Base-by-base conservation (phyloP, 2,113 vertebrate genomes). In the Hippolais icterina region DNA sequence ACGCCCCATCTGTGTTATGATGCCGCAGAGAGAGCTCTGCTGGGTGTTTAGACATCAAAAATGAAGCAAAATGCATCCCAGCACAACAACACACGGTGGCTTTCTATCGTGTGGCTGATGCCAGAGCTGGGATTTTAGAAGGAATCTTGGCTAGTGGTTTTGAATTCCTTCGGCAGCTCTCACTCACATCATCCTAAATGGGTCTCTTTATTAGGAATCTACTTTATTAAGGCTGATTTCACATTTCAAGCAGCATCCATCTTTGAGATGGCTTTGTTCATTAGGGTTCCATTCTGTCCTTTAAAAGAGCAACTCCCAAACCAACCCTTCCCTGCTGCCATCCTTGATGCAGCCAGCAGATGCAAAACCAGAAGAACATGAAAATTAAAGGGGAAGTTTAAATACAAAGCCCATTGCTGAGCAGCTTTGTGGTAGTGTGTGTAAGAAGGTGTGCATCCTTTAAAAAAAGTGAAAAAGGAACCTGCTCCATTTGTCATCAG, bases 41-140 rank as follows among this genome's bases (percentile, higher is more conserved):
- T 60, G 35, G 27, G 21, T 66, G 16, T 42, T 59, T 47, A 71
- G 12, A 20, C 29, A 64, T 15, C 37, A 83, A 76, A 87, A 65
- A 11, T 46, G 13, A 87, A 81, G 35, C 25, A 78, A 92, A 69
- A 76, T 17, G 0, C 47, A 88, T 54, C 35, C 14, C 69, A 65
- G 21, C 1, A 1, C 35, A 93, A 65, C 0, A 4, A 65, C 0
- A 4, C 23, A 63, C 0, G 0, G 23, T 19, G 49, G 12, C 23
- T 82, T 91, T 85, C 56, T 35, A 29, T 28, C 49, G 35, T 0
- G 1, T 3, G 10, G 41, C 25, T 84, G 49, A 63, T 56, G 52
- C 20, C 41, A 79, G 35, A 87, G 21, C 4, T 60, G 22, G 24
- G 20, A 72, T 83, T 92, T 92, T 46, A 46, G 65, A 76, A 72